phyloP scores from a whole-genome alignment of 2,113 vertebrate genomes.

The Apteryx owenii region DNA sequence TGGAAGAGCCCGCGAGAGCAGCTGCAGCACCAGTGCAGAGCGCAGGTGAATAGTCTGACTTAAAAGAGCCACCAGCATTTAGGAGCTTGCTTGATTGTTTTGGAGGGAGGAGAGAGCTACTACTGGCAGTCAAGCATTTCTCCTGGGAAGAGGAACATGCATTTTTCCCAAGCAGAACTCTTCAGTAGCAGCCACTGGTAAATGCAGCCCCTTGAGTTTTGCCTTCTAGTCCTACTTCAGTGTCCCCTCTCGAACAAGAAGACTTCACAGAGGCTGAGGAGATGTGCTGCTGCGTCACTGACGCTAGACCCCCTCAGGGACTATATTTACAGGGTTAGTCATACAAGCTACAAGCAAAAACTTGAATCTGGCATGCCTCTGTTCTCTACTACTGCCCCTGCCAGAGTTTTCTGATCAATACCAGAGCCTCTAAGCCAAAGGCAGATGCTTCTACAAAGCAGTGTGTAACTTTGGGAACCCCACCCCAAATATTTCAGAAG shows the following conservation, averaged over 20 bases:
- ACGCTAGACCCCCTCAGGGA: neutral
- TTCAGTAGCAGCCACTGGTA: neutral
- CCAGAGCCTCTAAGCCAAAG: neutral
- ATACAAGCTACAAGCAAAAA: neutral
- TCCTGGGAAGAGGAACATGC: neutral
- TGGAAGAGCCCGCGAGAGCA: rapidly evolving
- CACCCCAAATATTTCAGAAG: neutral
- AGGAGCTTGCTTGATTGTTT: neutral
- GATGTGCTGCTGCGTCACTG: rapidly evolving
- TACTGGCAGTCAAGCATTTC: neutral
- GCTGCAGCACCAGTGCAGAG: neutral
- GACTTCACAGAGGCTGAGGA: neutral
- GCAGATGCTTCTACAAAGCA: neutral
- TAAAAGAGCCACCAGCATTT: neutral
- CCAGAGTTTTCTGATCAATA: neutral
- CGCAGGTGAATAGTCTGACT: neutral
- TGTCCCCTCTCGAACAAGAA: neutral
- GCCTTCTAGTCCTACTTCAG: neutral
- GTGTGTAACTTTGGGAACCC: neutral
- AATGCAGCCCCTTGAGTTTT: neutral
- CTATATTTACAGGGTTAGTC: neutral
- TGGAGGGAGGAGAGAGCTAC: neutral
- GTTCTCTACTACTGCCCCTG: neutral
- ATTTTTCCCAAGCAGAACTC: neutral
- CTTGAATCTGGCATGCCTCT: neutral